These are phyloP conservation scores for Dipodomys spectabilis DNA, from an alignment of 2,113 vertebrate species.

Conservation along the genomic window DNA sequence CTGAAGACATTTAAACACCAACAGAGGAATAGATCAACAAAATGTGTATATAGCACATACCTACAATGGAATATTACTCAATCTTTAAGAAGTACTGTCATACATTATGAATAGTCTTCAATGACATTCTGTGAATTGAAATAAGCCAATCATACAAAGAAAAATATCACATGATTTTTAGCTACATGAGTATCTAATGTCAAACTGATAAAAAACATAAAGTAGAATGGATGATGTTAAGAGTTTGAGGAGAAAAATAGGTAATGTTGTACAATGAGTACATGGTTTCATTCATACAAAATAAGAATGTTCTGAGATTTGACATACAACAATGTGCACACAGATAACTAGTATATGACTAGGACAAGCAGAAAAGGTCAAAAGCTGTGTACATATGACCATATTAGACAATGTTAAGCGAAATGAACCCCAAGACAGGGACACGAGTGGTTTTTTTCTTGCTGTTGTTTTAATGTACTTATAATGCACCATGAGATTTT, in stretches of 20 bases:
- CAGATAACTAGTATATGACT: no score
- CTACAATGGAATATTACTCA: no score
- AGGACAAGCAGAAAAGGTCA: no score
- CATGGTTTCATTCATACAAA: not conserved
- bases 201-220: not conserved
- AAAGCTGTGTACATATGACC: no score
- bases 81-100: not conserved
- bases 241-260: not conserved
- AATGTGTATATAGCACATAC: no score
- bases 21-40: not conserved
- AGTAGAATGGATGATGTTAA: not conserved
- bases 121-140: not conserved
- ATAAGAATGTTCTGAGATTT: no score
- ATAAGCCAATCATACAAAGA: conserved; percentile 5
- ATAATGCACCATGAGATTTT: no score
- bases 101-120: not conserved
- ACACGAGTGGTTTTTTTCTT: no score
- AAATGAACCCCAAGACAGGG: no score
- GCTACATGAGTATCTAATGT: not conserved
- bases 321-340: no score
- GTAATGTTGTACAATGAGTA: not conserved
- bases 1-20: not conserved
- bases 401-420: no score
- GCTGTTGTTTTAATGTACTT: no score
- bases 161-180: not conserved